Conservation (phyloP, 2,888 invertebrate species). For the Patella ulyssiponensis region DNA sequence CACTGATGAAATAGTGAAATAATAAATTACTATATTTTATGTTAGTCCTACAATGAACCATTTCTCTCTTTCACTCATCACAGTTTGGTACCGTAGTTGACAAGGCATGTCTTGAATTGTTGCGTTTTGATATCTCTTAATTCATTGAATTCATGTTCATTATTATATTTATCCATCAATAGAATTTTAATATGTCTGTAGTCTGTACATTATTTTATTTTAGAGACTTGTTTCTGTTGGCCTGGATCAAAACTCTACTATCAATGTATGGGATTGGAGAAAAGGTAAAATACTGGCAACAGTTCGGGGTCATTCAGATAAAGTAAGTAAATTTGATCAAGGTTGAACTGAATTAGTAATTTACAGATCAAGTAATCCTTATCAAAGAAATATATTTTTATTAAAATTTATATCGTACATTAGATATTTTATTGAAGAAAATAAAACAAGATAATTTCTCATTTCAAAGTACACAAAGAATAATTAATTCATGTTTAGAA, state of each 20-base stretch:
- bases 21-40: too few species aligned
- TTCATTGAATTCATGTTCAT: background rate
- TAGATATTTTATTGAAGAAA: background rate
- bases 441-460: too few species aligned
- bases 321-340: constrained; percentile 51
- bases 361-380: constrained; percentile 10
- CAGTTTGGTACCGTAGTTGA: too few species aligned
- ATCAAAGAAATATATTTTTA: background rate
- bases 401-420: background rate
- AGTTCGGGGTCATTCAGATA: constrained; percentile 69
- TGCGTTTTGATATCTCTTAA: too few species aligned
- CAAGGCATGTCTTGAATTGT: too few species aligned
- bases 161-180: background rate
- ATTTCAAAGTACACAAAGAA: too few species aligned
- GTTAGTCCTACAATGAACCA: too few species aligned
- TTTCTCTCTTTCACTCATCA: too few species aligned
- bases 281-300: constrained; percentile 71
- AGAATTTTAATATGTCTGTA: background rate
- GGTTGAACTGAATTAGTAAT: too few species aligned
- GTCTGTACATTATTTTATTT: constrained; percentile 15
- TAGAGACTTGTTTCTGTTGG: constrained; percentile 71
- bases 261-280: constrained; percentile 72
- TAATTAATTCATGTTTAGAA: too few species aligned
- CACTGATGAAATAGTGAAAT: too few species aligned
- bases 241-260: constrained; percentile 67